phyloP scores from a whole-genome alignment of 1,140 invertebrate genomes.

The Saccostrea glomerata region DNA sequence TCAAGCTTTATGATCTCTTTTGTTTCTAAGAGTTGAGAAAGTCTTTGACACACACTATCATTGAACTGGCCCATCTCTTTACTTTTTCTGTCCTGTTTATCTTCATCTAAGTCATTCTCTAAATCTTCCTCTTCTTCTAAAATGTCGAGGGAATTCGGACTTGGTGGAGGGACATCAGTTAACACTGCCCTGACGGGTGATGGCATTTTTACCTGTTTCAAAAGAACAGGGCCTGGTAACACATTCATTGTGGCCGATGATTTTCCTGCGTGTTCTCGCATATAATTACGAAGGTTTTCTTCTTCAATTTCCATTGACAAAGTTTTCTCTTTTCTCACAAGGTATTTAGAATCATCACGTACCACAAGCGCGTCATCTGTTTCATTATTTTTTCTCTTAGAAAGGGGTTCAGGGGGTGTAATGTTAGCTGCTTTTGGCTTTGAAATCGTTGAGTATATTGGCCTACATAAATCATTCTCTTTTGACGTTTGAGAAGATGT shows the following conservation, averaged over 20 bases:
- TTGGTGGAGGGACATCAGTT: constrained; percentile 21
- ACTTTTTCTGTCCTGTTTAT: constrained; percentile 14
- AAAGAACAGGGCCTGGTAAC: constrained; percentile 27
- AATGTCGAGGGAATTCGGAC: constrained; percentile 24
- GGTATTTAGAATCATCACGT: constrained; percentile 8
- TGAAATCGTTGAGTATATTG: constrained; percentile 4
- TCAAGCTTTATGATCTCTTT: neutral
- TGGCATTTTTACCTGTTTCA: constrained; percentile 1
- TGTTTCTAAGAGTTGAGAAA: constrained; percentile 14
- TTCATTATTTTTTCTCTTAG: neutral
- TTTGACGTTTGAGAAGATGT: neutral
- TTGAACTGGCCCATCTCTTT: constrained; percentile 27
- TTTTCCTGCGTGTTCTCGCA: constrained; percentile 26
- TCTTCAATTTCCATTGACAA: constrained; percentile 40
- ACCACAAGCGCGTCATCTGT: neutral
- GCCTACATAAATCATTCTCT: neutral
- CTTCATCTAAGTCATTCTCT: neutral
- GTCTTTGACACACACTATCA: constrained; percentile 35
- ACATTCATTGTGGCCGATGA: constrained; percentile 41
- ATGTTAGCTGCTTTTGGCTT: neutral
- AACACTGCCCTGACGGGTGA: constrained; percentile 27
- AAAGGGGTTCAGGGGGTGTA: neutral
- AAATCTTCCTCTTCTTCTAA: constrained; percentile 30
- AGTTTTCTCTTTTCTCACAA: constrained; percentile 30
- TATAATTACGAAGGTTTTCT: constrained; percentile 30